A percentile compares a stretch with the other conserved stretches of the same genome.
Evolutionary conservation across 1,140 invertebrate genomes (phyloP).

Genomic region (Daktulosphaira vitifoliae): DNA sequence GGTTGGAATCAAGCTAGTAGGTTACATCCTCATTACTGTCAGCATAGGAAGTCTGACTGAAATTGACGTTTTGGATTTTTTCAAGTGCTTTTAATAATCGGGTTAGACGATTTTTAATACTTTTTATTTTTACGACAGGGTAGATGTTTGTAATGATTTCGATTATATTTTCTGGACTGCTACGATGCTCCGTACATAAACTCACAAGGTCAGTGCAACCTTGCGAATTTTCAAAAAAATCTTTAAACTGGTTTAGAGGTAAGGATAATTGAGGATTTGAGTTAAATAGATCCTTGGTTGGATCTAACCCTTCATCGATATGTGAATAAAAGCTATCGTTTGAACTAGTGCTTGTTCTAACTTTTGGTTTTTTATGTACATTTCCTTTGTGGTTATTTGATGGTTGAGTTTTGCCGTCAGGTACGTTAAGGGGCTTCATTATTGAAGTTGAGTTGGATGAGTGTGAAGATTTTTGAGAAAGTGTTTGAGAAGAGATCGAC

Average conservation of each 20-base stretch:
- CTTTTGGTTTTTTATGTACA: background rate
- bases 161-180: background rate
- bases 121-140: background rate
- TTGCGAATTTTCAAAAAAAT: background rate
- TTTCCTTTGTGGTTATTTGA: background rate
- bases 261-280: background rate
- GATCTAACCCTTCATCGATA: background rate
- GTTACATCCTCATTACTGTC: background rate
- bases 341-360: background rate
- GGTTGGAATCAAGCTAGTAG: too few relatives aligned
- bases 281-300: background rate
- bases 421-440: background rate
- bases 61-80: background rate
- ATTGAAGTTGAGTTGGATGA: background rate
- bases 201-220: background rate
- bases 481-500: background rate
- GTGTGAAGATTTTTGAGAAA: background rate
- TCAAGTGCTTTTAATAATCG: background rate
- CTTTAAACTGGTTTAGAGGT: background rate
- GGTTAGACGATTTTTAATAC: background rate
- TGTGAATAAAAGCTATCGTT: background rate
- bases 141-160: background rate
- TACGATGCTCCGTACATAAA: background rate
- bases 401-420: background rate
- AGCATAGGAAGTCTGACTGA: background rate